Percentiles rank a stretch among this genome's conserved stretches.
Conservation (phyloP, 2,888 invertebrate genomes). For the Cataglyphis altisquamis region DNA sequence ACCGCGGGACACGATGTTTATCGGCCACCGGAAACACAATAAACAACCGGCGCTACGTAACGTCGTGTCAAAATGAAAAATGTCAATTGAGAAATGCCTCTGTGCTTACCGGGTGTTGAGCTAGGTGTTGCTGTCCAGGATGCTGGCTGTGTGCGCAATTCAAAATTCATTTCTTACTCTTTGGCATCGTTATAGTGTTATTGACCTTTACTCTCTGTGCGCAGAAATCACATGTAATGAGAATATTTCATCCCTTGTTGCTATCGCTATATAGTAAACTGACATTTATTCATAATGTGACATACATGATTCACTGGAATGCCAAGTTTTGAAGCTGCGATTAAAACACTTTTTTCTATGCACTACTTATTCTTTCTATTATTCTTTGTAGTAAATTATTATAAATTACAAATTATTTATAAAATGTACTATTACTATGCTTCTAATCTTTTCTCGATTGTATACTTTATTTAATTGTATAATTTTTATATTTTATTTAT, state of each 20-base stretch:
- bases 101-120: not conserved
- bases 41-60: not conserved
- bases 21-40: not conserved
- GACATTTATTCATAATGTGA: not conserved
- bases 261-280: not conserved
- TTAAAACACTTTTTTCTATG: not conserved
- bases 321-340: not conserved
- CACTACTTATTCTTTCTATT: not conserved
- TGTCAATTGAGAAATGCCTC: not conserved
- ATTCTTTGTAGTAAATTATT: not conserved
- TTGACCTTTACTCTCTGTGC: conserved; percentile 17
- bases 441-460: not conserved
- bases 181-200: not conserved
- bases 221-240: not conserved
- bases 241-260: not conserved
- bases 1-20: conserved; percentile 7
- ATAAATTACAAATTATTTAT: not conserved
- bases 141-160: conserved; percentile 11
- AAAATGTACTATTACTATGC: not conserved
- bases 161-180: not conserved
- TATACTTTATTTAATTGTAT: not conserved
- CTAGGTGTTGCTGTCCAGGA: not conserved
- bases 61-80: not conserved
- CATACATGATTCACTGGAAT: not conserved
- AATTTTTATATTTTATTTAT: too few species aligned